A percentile compares a stretch with the other conserved stretches of the same genome.
phyloP scores from a whole-genome alignment of 2,113 vertebrate species.

The Junco hyemalis region DNA sequence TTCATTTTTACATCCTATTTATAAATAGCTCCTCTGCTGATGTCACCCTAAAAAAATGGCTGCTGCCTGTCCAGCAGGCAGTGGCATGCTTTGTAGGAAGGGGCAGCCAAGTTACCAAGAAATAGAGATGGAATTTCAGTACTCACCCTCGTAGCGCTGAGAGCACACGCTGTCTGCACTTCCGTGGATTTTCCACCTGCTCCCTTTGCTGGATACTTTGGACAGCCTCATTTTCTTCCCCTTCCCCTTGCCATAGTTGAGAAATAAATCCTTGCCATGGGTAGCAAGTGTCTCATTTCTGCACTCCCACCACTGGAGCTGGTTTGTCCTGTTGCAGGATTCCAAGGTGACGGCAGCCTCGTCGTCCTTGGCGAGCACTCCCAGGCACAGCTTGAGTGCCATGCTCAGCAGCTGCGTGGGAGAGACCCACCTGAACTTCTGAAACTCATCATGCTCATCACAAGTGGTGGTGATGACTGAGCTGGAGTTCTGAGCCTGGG shows the following conservation, averaged over 20 bases:
- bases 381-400: slow-evolving; percentile 84
- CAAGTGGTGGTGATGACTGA: slow-evolving; percentile 70
- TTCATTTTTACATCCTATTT: neutral
- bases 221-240: slow-evolving; percentile 85
- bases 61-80: neutral
- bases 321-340: slow-evolving; percentile 78
- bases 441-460: slow-evolving; percentile 70
- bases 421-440: slow-evolving; percentile 91
- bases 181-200: slow-evolving; percentile 84
- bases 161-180: slow-evolving; percentile 80
- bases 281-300: slow-evolving; percentile 86
- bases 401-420: slow-evolving; percentile 81
- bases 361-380: slow-evolving; percentile 67
- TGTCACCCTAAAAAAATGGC: neutral
- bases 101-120: neutral
- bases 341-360: slow-evolving; percentile 77
- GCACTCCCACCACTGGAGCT: slow-evolving; percentile 89
- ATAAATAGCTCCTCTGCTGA: neutral
- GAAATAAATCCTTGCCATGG: slow-evolving; percentile 75
- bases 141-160: slow-evolving; percentile 85
- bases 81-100: neutral
- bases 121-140: neutral
- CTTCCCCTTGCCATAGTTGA: slow-evolving; percentile 85
- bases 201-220: slow-evolving; percentile 76
- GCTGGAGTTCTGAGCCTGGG: slow-evolving; percentile 71